phyloP scores from a whole-genome alignment of 2,797 vertebrate genomes.

The Enteromius trimaculatus region DNA sequence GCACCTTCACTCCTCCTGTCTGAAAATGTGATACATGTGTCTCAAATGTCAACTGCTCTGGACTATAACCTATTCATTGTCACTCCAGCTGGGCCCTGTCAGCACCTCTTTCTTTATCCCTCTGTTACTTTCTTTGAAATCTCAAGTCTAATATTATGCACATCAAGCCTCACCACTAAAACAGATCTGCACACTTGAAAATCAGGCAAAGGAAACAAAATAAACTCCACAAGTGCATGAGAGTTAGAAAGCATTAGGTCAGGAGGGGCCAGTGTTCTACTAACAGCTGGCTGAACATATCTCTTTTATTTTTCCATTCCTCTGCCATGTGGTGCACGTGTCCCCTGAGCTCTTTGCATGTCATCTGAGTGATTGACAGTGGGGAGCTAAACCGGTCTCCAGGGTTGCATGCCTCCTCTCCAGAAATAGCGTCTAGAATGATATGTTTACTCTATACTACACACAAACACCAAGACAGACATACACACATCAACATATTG shows the following conservation, averaged over 20 bases:
- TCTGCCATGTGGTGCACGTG: constrained; percentile 17
- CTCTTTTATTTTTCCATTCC: constrained; percentile 48
- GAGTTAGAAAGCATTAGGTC: constrained; percentile 26
- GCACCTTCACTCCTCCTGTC: constrained; percentile 1
- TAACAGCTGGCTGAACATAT: constrained; percentile 41
- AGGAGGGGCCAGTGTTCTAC: constrained; percentile 39
- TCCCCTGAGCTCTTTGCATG: constrained; percentile 23
- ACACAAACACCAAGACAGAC: constrained; percentile 3
- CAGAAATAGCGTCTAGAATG: constrained; percentile 51
- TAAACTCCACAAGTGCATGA: constrained; percentile 35
- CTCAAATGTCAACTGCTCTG: constrained; percentile 5
- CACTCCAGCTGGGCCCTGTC: constrained; percentile 5
- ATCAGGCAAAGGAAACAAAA: constrained; percentile 11
- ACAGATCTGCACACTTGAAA: neutral
- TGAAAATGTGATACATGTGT: constrained; percentile 23
- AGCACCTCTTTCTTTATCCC: constrained; percentile 32
- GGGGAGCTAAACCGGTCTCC: constrained; percentile 34
- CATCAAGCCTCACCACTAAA: neutral
- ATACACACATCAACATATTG: neutral
- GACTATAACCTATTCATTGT: constrained; percentile 13
- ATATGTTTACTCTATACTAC: constrained; percentile 48
- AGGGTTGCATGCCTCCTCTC: constrained; percentile 44
- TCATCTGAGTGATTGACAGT: constrained; percentile 31
- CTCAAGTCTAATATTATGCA: constrained; percentile 28
- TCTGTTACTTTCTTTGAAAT: constrained; percentile 33